phyloP scores from a whole-genome alignment of 1,140 invertebrate species.

The Drosophila suzukii region DNA sequence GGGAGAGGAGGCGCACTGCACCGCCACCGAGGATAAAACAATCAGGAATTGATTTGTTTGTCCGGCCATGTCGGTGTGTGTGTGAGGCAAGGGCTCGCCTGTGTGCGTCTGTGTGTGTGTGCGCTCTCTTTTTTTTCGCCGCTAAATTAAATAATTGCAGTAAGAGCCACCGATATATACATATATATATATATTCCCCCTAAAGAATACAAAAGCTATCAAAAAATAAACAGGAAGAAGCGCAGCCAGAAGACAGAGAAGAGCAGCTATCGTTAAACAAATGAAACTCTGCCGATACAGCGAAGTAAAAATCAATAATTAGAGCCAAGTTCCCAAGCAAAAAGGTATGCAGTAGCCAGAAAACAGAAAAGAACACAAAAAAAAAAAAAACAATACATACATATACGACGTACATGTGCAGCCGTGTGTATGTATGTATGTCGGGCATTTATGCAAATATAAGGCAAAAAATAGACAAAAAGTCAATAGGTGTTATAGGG shows the following conservation, averaged over 20 bases:
- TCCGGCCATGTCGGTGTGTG: neutral
- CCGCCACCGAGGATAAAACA: neutral
- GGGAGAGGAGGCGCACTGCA: neutral
- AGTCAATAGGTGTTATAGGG: slow-evolving; percentile 5
- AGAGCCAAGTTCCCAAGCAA: slow-evolving; percentile 41
- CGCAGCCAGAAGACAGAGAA: neutral
- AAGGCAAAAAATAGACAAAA: neutral
- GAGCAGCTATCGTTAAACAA: neutral
- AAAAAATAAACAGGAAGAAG: neutral
- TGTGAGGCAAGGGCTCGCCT: slow-evolving; percentile 1
- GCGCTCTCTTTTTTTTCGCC: slow-evolving; percentile 3
- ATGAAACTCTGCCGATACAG: slow-evolving; percentile 40
- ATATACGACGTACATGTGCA: neutral
- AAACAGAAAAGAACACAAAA: slow-evolving; percentile 17
- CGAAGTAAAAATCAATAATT: slow-evolving; percentile 69
- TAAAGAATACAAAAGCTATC: neutral
- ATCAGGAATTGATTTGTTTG: slow-evolving; percentile 7
- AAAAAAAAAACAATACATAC: neutral
- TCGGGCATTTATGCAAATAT: slow-evolving; percentile 24
- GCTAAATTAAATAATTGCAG: slow-evolving; percentile 11
- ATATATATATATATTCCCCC: neutral
- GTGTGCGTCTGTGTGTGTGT: neutral
- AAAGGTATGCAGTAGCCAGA: slow-evolving; percentile 55
- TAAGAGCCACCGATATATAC: neutral
- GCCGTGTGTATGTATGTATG: slow-evolving; percentile 7